Evolutionary conservation across 2,888 invertebrate genomes (phyloP).

Genomic region (Linyphia triangularis): DNA sequence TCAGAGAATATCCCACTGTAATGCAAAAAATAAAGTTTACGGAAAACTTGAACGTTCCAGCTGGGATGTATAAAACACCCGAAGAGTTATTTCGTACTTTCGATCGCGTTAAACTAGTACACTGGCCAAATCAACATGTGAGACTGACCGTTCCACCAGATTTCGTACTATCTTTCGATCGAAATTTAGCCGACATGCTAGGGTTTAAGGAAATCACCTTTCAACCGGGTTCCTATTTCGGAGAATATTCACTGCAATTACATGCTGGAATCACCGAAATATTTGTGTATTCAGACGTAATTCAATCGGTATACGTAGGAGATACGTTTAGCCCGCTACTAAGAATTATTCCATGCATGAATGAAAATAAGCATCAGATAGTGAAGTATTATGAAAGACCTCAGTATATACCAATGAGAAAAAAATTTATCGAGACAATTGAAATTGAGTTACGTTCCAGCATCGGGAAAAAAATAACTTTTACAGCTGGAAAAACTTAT

Average conservation of each 20-base stretch:
- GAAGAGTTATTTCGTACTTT: conserved; percentile 6
- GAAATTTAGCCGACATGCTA: conserved; percentile 32
- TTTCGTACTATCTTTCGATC: neutral
- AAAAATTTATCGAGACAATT: conserved; percentile 30
- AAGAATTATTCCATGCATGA: conserved; percentile 51
- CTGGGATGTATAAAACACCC: conserved; percentile 29
- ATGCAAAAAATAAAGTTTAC: neutral
- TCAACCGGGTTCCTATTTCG: neutral
- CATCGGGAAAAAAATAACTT: conserved; percentile 20
- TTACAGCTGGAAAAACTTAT: conserved; percentile 9
- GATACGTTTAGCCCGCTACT: conserved; percentile 38
- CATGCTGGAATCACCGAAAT: conserved; percentile 53
- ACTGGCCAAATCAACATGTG: no score
- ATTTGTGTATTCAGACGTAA: conserved; percentile 33
- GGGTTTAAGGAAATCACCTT: neutral
- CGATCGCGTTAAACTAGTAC: neutral
- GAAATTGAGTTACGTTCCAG: conserved; percentile 23
- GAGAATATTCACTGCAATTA: conserved; percentile 20
- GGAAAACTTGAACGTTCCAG: neutral
- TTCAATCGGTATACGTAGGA: conserved; percentile 27
- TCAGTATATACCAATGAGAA: conserved; percentile 22
- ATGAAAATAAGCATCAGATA: conserved; percentile 40
- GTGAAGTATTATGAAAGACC: conserved; percentile 29
- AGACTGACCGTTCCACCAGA: conserved; percentile 22
- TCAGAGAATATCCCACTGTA: neutral